Evolutionary conservation across 2,113 vertebrate species (phyloP).

Genomic region (Acrocephalus arundinaceus): DNA sequence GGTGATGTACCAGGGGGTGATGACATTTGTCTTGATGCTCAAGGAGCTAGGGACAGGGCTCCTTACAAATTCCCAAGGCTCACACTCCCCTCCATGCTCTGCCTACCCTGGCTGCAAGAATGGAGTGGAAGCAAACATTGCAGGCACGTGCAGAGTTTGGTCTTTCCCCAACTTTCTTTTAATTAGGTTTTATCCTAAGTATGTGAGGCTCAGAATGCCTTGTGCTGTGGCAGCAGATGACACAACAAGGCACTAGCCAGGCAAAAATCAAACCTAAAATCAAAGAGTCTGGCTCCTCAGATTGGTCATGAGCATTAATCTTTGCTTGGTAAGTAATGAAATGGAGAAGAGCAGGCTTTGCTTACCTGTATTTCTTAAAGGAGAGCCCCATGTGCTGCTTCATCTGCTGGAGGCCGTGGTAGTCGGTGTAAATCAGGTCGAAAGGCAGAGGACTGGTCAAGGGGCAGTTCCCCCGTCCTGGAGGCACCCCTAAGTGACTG

Average conservation of each 20-base stretch:
- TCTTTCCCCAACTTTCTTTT: neutral
- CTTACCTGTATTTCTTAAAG: constrained; percentile 94
- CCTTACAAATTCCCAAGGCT: neutral
- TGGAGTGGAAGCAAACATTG: neutral
- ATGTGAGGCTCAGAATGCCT: neutral
- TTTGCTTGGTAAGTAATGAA: neutral
- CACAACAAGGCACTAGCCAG: neutral
- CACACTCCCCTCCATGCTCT: fast-evolving
- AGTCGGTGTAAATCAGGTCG: constrained; percentile 97
- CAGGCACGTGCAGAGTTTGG: neutral
- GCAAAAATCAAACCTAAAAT: neutral
- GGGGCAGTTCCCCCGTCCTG: constrained; percentile 94
- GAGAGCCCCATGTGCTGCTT: constrained; percentile 97
- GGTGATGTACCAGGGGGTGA: constrained; percentile 36
- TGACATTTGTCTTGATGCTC: neutral
- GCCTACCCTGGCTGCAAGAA: neutral
- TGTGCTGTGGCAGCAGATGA: fast-evolving
- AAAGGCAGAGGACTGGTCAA: constrained; percentile 89
- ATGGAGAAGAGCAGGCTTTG: neutral
- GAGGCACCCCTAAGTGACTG: constrained; percentile 93
- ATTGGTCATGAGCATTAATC: neutral
- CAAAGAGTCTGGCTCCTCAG: neutral
- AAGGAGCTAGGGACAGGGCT: neutral
- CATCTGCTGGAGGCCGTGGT: constrained; percentile 96
- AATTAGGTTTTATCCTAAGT: neutral